Evolutionary conservation across 2,113 vertebrate genomes (phyloP).

Genomic region (Grallaria varia): DNA sequence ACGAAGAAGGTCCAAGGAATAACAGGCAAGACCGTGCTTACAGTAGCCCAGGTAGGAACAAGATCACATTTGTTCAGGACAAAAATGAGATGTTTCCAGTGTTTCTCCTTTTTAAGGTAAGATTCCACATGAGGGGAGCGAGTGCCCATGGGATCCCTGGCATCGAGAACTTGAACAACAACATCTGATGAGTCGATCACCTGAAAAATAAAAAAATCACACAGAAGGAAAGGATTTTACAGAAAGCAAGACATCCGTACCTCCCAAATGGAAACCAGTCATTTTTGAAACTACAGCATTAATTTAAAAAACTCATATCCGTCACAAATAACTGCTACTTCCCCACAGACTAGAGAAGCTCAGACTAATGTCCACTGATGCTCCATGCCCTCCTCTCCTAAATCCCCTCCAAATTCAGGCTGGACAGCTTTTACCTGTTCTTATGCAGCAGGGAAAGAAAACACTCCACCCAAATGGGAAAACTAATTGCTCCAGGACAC

Average conservation of each 20-base stretch:
- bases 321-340: neutral
- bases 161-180: slow-evolving; percentile 96
- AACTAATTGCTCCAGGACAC: neutral
- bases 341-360: neutral
- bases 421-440: neutral
- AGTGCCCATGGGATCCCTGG: slow-evolving; percentile 94
- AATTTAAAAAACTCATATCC: neutral
- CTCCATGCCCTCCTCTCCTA: neutral
- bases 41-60: slow-evolving; percentile 95
- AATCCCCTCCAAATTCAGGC: neutral
- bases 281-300: neutral
- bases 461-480: neutral
- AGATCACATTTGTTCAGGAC: slow-evolving; percentile 98
- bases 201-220: slow-evolving; percentile 58
- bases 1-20: neutral
- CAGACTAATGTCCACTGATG: neutral
- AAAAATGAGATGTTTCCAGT: slow-evolving; percentile 97
- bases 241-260: neutral
- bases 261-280: neutral
- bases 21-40: slow-evolving; percentile 64
- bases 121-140: slow-evolving; percentile 91
- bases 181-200: slow-evolving; percentile 98
- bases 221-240: neutral
- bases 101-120: slow-evolving; percentile 95
- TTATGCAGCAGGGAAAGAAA: neutral